Percentiles rank a stretch among this genome's conserved stretches.
Conservation (phyloP, 2,113 vertebrate genomes). For the Sus scrofa region T2T-Sscrofa CM000814.6:68670501-68671000, state of each 20-base stretch:
- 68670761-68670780: background rate
- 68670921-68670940: constrained; percentile 70
- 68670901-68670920: constrained; percentile 65
- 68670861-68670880: constrained; percentile 46
- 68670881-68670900: constrained; percentile 61
- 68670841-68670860: constrained; percentile 58
- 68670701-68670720: constrained; percentile 6
- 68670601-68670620: constrained; percentile 1
- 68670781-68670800: constrained; percentile 12
- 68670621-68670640: constrained; percentile 41
- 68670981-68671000: constrained; percentile 40
- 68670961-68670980: background rate
- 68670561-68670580: constrained; percentile 37
- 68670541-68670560: background rate
- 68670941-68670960: constrained; percentile 58
- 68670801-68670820: constrained; percentile 24
- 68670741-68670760: constrained; percentile 14
- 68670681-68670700: background rate
- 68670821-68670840: constrained; percentile 43
- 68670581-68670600: constrained; percentile 41
- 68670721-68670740: background rate
- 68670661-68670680: constrained; percentile 7
- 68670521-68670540: constrained; percentile 10
- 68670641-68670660: constrained; percentile 32
- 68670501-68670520: constrained; percentile 47